These are phyloP conservation scores for Bergia puertoricense DNA, from an alignment of 92 coral and sea anemone genomes.

Conservation along the genomic window DNA sequence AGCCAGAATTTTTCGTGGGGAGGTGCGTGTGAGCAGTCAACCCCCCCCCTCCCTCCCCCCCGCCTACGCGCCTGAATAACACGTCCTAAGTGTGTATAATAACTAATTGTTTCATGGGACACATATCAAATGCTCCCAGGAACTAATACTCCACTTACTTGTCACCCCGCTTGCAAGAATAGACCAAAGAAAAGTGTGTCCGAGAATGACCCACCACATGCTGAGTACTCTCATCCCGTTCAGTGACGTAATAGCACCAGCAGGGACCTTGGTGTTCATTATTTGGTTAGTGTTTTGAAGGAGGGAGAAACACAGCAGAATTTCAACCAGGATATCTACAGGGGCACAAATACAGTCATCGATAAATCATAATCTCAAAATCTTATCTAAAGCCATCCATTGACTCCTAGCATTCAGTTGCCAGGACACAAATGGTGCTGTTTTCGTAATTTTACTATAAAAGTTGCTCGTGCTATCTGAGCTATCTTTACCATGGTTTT, in stretches of 20 bases:
- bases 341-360: background rate
- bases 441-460: too few relatives aligned
- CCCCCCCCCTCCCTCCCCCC: too few relatives aligned
- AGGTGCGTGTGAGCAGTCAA: too few relatives aligned
- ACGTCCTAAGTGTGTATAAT: background rate
- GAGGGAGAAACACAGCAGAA: conserved; percentile 69
- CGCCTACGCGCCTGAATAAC: background rate
- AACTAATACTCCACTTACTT: conserved; percentile 36
- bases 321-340: conserved; percentile 46
- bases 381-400: background rate
- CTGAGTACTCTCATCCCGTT: conserved; percentile 75
- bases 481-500: too few relatives aligned
- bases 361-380: background rate
- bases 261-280: conserved; percentile 64
- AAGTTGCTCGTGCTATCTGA: too few relatives aligned
- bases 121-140: background rate
- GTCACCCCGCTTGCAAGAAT: conserved; percentile 17
- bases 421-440: background rate
- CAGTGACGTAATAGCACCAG: conserved; percentile 60
- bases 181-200: conserved; percentile 68
- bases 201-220: conserved; percentile 81
- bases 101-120: background rate
- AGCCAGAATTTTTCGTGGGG: too few relatives aligned
- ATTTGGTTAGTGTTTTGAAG: conserved; percentile 62
- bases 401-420: background rate